Conservation (phyloP, 2,113 vertebrate species). For the Zosterops lateralis region DNA sequence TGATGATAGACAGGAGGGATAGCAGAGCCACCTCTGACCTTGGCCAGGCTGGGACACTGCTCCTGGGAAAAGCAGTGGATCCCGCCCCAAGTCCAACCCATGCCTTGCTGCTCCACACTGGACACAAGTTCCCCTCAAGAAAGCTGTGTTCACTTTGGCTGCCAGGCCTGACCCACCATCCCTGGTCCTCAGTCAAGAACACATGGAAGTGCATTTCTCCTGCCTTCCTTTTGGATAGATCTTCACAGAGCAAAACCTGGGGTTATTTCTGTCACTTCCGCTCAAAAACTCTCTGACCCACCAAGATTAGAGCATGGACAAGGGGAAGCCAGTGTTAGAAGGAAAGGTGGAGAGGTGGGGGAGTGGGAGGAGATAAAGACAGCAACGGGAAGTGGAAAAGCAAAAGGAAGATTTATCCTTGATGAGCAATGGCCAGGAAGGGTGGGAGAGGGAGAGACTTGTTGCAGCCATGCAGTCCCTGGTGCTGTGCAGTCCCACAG, state of each 20-base stretch:
- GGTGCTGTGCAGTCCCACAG: neutral
- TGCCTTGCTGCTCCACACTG: neutral
- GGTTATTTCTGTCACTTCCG: neutral
- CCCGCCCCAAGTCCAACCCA: neutral
- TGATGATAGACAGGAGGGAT: neutral
- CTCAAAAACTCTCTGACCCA: neutral
- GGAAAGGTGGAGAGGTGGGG: neutral
- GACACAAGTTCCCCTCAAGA: neutral
- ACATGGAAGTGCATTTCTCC: neutral
- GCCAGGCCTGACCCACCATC: neutral
- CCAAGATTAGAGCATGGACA: neutral
- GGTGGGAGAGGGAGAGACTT: neutral
- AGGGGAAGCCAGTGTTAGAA: neutral
- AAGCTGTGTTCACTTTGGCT: neutral
- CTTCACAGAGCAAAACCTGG: neutral
- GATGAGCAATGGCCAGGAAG: neutral
- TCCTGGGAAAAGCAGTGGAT: neutral
- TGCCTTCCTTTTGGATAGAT: neutral
- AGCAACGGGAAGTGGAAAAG: neutral
- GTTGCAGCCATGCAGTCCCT: accelerated
- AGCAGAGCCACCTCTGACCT: neutral
- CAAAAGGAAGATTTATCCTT: neutral
- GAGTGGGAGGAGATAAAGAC: neutral
- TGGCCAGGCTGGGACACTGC: neutral
- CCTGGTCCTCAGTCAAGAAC: neutral